A percentile compares a stretch with the other conserved stretches of the same genome.
These are phyloP conservation scores for Limnodromus scolopaceus DNA, from an alignment of 2,797 vertebrate species.

Conservation along the genomic window DNA sequence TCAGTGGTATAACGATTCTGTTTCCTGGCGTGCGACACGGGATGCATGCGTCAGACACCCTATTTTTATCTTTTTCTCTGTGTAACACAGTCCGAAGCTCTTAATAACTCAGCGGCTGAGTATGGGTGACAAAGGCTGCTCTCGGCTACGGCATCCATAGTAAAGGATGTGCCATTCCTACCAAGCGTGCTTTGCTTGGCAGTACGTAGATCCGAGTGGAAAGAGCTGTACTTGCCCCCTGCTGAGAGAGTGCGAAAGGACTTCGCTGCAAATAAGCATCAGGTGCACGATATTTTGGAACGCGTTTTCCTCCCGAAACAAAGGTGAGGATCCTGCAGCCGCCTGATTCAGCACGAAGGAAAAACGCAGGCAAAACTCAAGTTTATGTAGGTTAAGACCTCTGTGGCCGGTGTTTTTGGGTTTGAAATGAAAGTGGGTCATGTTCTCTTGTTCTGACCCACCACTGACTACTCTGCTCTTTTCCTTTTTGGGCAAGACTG, in stretches of 20 bases:
- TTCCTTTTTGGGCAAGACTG: background rate
- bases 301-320: background rate
- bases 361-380: background rate
- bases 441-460: background rate
- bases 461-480: background rate
- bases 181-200: background rate
- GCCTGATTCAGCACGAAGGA: background rate
- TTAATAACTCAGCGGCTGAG: background rate
- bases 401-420: background rate
- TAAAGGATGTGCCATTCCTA: constrained; percentile 13
- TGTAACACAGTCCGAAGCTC: constrained; percentile 47
- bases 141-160: background rate
- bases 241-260: background rate
- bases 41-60: constrained; percentile 54
- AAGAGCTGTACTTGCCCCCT: background rate
- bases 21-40: constrained; percentile 46
- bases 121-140: background rate
- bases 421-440: constrained; percentile 11
- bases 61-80: constrained; percentile 74
- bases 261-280: background rate
- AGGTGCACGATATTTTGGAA: background rate
- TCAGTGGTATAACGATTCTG: background rate
- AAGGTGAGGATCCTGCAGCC: background rate
- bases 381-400: background rate
- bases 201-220: background rate